These are phyloP conservation scores for Hesperia comma DNA, from an alignment of 2,888 invertebrate species.

Conservation along the genomic window DNA sequence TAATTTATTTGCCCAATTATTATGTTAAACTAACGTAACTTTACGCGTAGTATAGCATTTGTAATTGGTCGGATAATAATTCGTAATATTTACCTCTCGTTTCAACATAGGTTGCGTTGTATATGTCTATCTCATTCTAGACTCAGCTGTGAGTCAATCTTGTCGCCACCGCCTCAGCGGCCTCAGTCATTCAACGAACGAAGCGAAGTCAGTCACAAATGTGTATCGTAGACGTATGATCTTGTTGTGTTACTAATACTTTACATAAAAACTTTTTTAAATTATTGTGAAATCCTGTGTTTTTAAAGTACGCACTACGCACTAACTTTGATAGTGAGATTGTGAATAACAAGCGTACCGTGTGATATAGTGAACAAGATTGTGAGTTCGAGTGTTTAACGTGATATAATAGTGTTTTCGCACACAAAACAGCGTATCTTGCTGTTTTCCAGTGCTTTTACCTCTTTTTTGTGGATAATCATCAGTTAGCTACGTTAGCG, in stretches of 20 bases:
- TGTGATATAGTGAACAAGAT: slow-evolving; percentile 37
- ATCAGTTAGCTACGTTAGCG: slow-evolving; percentile 66
- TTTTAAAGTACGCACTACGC: slow-evolving; percentile 38
- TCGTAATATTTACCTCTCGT: slow-evolving; percentile 42
- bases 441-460: slow-evolving; percentile 64
- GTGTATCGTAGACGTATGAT: slow-evolving; percentile 58
- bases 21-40: no score
- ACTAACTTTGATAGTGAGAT: slow-evolving; percentile 43
- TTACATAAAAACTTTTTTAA: slow-evolving; percentile 53
- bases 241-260: slow-evolving; percentile 57
- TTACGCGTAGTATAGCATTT: not conserved
- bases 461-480: slow-evolving; percentile 60
- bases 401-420: slow-evolving; percentile 41
- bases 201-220: slow-evolving; percentile 76
- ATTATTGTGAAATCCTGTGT: slow-evolving; percentile 53
- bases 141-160: slow-evolving; percentile 62
- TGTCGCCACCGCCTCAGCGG: slow-evolving; percentile 55
- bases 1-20: not conserved
- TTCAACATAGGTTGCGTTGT: slow-evolving; percentile 49
- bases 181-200: slow-evolving; percentile 51
- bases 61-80: slow-evolving; percentile 14
- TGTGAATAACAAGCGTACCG: slow-evolving; percentile 40
- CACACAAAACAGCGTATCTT: slow-evolving; percentile 52
- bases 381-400: slow-evolving; percentile 31
- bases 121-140: slow-evolving; percentile 57